Evolutionary conservation across 2,113 vertebrate species (phyloP).

Genomic region (Brachyhypopomus occidentalis): DNA sequence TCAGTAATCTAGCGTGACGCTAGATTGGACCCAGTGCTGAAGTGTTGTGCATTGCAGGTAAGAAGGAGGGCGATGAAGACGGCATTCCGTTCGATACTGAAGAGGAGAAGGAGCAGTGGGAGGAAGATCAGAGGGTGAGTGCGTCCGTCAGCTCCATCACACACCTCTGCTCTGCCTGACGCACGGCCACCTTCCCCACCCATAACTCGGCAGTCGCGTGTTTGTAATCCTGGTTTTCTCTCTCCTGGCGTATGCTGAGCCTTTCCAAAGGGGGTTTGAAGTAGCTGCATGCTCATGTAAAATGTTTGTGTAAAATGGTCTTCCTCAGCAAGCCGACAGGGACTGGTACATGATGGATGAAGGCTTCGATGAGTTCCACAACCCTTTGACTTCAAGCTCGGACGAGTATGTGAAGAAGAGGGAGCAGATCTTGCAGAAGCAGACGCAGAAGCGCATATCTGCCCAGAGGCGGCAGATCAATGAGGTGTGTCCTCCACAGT

Average conservation of each 20-base stretch:
- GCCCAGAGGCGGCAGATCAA: slow-evolving; percentile 97
- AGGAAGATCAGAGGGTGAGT: slow-evolving; percentile 92
- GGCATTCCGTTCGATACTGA: slow-evolving; percentile 89
- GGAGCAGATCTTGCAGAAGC: slow-evolving; percentile 94
- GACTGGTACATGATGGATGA: slow-evolving; percentile 99
- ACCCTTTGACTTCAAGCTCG: slow-evolving; percentile 89
- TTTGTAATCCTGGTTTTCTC: too few species aligned
- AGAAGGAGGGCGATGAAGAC: slow-evolving; percentile 80
- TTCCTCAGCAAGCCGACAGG: slow-evolving; percentile 90
- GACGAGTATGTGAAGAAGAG: slow-evolving; percentile 94
- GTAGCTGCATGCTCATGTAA: too few species aligned
- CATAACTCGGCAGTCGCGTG: too few species aligned
- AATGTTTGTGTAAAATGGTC: not conserved
- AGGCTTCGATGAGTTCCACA: slow-evolving; percentile 95
- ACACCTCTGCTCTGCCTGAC: not conserved
- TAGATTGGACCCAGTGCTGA: not conserved
- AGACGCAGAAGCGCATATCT: slow-evolving; percentile 96
- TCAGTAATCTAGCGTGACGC: too few species aligned
- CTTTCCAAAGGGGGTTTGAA: too few species aligned
- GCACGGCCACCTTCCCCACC: too few species aligned
- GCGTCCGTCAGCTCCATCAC: not conserved
- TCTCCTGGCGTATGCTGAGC: too few species aligned
- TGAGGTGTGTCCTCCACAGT: slow-evolving; percentile 80
- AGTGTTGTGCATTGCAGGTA: slow-evolving; percentile 68
- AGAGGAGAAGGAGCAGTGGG: slow-evolving; percentile 92